Percentiles rank a stretch among this genome's conserved stretches.
Conservation (phyloP, 2,888 invertebrate genomes). For the Alentia gelatinosa region DNA sequence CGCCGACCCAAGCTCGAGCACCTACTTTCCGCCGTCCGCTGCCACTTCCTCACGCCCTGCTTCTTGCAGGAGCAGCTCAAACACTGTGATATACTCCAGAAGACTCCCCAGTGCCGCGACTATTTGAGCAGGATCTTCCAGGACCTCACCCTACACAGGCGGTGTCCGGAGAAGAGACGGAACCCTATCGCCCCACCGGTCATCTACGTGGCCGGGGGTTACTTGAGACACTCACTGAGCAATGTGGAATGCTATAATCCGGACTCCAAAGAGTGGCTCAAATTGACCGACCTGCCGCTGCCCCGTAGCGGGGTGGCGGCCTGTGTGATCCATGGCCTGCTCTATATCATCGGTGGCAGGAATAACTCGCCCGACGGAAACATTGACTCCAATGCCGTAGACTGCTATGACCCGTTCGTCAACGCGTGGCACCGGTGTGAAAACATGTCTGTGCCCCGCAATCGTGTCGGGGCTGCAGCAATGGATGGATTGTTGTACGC, state of each 20-base stretch:
- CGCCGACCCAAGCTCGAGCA: constrained; percentile 92
- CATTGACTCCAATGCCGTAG: constrained; percentile 84
- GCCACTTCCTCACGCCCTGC: constrained; percentile 94
- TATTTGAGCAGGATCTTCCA: constrained; percentile 93
- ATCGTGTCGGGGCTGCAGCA: constrained; percentile 95
- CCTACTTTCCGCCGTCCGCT: constrained; percentile 92
- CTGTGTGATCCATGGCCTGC: constrained; percentile 84
- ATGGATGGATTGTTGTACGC: constrained; percentile 95
- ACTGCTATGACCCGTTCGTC: constrained; percentile 91
- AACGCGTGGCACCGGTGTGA: constrained; percentile 93
- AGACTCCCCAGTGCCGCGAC: constrained; percentile 93
- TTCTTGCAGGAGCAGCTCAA: constrained; percentile 93
- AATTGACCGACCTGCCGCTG: constrained; percentile 90
- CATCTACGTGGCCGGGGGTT: constrained; percentile 95
- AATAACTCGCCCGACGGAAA: constrained; percentile 91
- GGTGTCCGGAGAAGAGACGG: constrained; percentile 88
- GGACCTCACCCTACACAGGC: constrained; percentile 93
- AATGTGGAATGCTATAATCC: constrained; percentile 93
- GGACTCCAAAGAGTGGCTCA: constrained; percentile 91
- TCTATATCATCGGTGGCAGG: constrained; percentile 95
- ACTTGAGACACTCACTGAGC: constrained; percentile 91
- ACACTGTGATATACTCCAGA: constrained; percentile 92
- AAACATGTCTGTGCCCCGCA: constrained; percentile 90
- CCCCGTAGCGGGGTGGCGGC: constrained; percentile 88
- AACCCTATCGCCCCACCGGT: constrained; percentile 91